Evolutionary conservation across 2,888 invertebrate genomes (phyloP), one percentile per base, ranked within the genome.

Genomic region (Troides aeacus): DNA sequence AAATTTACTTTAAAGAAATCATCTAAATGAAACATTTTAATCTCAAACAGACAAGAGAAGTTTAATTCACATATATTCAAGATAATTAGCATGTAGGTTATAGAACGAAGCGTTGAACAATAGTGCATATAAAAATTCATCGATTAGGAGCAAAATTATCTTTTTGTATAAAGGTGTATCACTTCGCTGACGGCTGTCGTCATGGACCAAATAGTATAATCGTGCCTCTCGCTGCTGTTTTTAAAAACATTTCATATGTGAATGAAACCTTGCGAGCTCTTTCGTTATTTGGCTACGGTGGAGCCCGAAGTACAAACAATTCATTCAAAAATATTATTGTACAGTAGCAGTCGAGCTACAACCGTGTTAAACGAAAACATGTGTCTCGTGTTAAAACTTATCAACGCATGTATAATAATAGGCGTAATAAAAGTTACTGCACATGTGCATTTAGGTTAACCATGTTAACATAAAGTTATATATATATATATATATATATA

Each of bases 211-310:
- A 70, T 56, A 70, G 64, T 63, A 66, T 66, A 30, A 30, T 30
- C 30, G 30, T 30, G 42, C 39, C 66, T 56, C 64, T 63, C 30
- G 66, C 42, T 53, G 66, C 59, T 70, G 59, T 50, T 57, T 53
- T 53, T 66, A 53, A 70, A 70, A 67, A 70, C 64, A 70, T 63
- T 66, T 66, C 66, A 62, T 53, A 63, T 60, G 53, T 57, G 66
- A 70, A 66, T 70, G 66, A 70, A 70, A 70, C 60, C 63, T 63
- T 50, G 66, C 63, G 50, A 66, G 58, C 65, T 62, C 69, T 64
- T 63, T 59, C 59, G 63, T 63, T 60, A 64, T 42, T 60, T 24
- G 57, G 62, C 46, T 39, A 58, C 53, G 53, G 62, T 59, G 42
- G 58, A 58, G 50, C 53, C 64, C 56, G 56, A 57, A 62, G 61